Base-by-base conservation (phyloP, 2,113 vertebrate species). In the Oxyruncus cristatus region DNA sequence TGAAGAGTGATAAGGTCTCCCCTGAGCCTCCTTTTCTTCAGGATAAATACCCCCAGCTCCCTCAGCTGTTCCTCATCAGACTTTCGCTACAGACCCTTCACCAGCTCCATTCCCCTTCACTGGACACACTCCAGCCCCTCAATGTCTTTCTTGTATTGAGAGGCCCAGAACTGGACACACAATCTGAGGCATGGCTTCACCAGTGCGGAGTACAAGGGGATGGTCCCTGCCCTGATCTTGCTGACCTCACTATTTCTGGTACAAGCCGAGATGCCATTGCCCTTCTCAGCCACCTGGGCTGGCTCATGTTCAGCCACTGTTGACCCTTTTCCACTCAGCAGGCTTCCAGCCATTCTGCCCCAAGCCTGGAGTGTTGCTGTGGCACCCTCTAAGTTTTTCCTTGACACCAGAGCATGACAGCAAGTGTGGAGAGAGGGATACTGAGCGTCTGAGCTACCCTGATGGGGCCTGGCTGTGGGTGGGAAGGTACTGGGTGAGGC, bases 381-480 rank as follows among this genome's bases (percentile, higher is more conserved):
- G 41, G 26, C 26, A 32, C 6, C 23, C 9, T 42, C 3, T 9
- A 15, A 13, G 9, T 6, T 14, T 35, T 56, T 20, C 33, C 27
- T 50, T 0, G 3, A n/a, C 15, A 14, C 20, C 18, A 44, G 11
- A 39, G 44, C 2, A 2, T 33, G 52, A 30, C 3, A 37, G 28
- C 14, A 11, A 26, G 8, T 9, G 9, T 26, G 37, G 30, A 12
- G 23, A 27, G 74, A 33, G 17, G 12, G 21, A 80, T 4, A 17
- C 3, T 0, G 9, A 14, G 12, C 0, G 0, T 8, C 22, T 0
- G 1, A 39, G 16, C 44, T 1, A 2, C 39, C 2, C 4, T 5
- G 4, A 5, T 0, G 0, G 35, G 20, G 15, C 11, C 33, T 63
- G 80, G 5, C 35, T 17, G 9, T 20, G n/a, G 21, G 5, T 33